Evolutionary conservation across 23 tunicate genomes (phyloP), one percentile per base, ranked within the genome.

Genomic region (Aplidium turbinatum): DNA sequence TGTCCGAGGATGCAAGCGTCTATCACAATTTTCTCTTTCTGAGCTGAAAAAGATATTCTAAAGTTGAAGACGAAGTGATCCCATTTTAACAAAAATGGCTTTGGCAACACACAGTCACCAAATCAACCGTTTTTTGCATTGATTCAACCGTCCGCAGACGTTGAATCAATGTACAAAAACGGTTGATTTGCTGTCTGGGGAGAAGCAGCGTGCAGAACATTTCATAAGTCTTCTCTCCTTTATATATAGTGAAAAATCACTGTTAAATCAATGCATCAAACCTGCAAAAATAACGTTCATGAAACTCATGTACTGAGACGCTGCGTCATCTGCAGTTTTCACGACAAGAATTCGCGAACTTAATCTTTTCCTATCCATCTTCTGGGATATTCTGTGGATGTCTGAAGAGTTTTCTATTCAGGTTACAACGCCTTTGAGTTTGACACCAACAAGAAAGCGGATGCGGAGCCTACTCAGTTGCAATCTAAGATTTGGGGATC

Each of bases 241-340:
- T n/a, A n/a, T n/a, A n/a, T n/a, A n/a, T n/a, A n/a, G n/a, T n/a
- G n/a, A n/a, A n/a, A n/a, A n/a, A n/a, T n/a, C n/a, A n/a, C n/a
- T n/a, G n/a, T n/a, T n/a, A n/a, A n/a, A n/a, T n/a, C n/a, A n/a
- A n/a, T n/a, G n/a, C n/a, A n/a, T n/a, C n/a, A n/a, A 32, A 91
- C 97, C 97, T 39, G 97, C 97, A 73, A 91, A 91, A 27, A 91
- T 79, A 23, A 81, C 79, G 53, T 91, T 91, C 97, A 91, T 91
- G 57, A 91, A 84, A 68, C 97, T 91, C 91, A 91, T 79, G 31
- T 91, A 91, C 57, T 91, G 97, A 0, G 97, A 72, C 0, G 97
- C 86, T 0, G 91, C 86, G 58, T 91, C 97, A 38, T 91, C 89
- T 25, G 97, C 87, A 1, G 97, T 91, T 68, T 91, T 91, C 0